Conservation (phyloP, 2,888 invertebrate species). For the Agrochola macilenta region DNA sequence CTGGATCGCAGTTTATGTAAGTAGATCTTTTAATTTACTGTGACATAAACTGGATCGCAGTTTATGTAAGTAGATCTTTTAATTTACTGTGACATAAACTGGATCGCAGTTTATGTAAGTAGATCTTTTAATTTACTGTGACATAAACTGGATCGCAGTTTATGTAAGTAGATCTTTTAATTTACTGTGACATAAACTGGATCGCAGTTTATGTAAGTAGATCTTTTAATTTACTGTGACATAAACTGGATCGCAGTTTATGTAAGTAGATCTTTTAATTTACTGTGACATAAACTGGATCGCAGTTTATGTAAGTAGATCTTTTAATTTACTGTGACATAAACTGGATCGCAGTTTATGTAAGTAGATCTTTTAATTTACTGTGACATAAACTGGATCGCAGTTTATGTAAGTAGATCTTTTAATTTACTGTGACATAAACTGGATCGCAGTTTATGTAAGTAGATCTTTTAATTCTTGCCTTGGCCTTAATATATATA, state of each 20-base stretch:
- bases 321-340: no score
- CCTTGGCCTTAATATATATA: background rate
- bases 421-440: constrained; percentile 4
- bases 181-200: constrained; percentile 4
- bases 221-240: constrained; percentile 9
- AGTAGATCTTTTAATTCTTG: constrained; percentile 4
- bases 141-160: no score
- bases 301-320: background rate
- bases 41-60: no score
- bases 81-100: constrained; percentile 9
- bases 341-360: no score
- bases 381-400: constrained; percentile 1
- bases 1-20: background rate
- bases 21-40: constrained; percentile 5
- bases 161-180: no score
- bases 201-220: background rate
- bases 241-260: no score
- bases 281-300: constrained; percentile 2
- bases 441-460: background rate
- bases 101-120: background rate
- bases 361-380: no score
- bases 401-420: background rate
- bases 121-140: constrained; percentile 7
- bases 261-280: no score
- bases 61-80: no score